Percentiles rank a stretch among this genome's conserved stretches.
These are phyloP conservation scores for Polyommatus iphigenia DNA, from an alignment of 2,888 invertebrate genomes.

Conservation along the genomic window DNA sequence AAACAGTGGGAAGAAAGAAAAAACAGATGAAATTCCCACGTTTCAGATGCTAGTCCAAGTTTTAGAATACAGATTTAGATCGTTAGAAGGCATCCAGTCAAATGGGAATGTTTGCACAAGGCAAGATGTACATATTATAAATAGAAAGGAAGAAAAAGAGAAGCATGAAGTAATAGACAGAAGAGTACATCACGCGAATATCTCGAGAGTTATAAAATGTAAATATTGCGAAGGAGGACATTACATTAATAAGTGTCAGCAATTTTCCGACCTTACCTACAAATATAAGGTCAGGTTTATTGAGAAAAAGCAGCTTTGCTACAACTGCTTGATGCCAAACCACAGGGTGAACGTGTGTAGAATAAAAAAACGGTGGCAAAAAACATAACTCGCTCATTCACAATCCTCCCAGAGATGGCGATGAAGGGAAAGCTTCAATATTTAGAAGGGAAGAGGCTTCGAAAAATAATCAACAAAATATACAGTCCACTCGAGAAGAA, in stretches of 20 bases:
- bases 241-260: neutral
- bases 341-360: neutral
- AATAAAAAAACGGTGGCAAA: neutral
- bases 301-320: slow-evolving; percentile 8
- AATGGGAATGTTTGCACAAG: too few relatives aligned
- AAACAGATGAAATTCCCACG: neutral
- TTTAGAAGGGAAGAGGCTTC: too few relatives aligned
- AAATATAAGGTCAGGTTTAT: slow-evolving; percentile 9
- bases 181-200: neutral
- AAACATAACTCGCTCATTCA: slow-evolving; percentile 12
- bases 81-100: too few relatives aligned
- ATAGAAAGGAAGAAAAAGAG: too few relatives aligned
- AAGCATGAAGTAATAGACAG: neutral
- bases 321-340: slow-evolving; percentile 8
- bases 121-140: too few relatives aligned
- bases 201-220: neutral
- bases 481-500: neutral
- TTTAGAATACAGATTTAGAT: neutral
- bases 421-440: too few relatives aligned
- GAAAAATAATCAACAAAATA: neutral
- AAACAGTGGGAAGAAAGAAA: slow-evolving; percentile 20
- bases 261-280: neutral
- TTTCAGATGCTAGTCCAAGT: neutral
- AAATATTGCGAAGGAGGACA: neutral
- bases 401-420: too few relatives aligned